A percentile compares a stretch with the other conserved stretches of the same genome.
Conservation (phyloP, 2,113 vertebrate species). For the Plestiodon gilberti region DNA sequence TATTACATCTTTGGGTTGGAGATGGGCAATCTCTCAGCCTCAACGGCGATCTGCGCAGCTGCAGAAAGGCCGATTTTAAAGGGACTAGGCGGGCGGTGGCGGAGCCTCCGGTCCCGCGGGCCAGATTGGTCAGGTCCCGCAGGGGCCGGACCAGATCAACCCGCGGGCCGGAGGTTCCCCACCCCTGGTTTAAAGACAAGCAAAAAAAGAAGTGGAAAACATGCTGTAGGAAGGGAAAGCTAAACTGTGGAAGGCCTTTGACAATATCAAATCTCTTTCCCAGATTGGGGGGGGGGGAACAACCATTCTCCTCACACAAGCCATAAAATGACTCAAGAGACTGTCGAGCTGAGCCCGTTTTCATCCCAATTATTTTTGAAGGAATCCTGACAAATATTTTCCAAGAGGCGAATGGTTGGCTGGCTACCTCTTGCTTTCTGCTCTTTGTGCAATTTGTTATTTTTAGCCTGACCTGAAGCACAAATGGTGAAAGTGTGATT, state of each 20-base stretch:
- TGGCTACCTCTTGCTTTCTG: conserved; percentile 72
- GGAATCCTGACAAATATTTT: conserved; percentile 72
- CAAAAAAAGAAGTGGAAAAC: too few relatives aligned
- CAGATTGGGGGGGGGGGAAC: conserved; percentile 20
- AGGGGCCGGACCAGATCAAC: too few relatives aligned
- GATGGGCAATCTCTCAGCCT: too few relatives aligned
- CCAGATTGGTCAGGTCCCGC: too few relatives aligned
- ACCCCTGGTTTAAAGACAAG: too few relatives aligned
- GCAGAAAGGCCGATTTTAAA: too few relatives aligned
- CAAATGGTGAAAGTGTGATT: conserved; percentile 70
- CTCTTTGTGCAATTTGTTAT: conserved; percentile 69
- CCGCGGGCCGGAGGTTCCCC: too few relatives aligned
- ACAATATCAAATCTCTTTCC: conserved; percentile 40
- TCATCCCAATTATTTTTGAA: conserved; percentile 79
- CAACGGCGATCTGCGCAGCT: too few relatives aligned
- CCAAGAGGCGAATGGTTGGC: conserved; percentile 64
- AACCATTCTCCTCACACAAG: conserved; percentile 47
- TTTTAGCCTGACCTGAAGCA: conserved; percentile 73
- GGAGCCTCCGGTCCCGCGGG: too few relatives aligned
- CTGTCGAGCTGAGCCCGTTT: conserved; percentile 67
- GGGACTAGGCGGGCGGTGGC: too few relatives aligned
- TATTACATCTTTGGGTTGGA: not conserved
- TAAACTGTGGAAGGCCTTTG: conserved; percentile 47
- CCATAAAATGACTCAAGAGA: conserved; percentile 65
- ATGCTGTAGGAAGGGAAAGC: conserved; percentile 7